Evolutionary conservation across 2,113 vertebrate genomes (phyloP).

Genomic region (Chaetorhynchus papuensis): DNA sequence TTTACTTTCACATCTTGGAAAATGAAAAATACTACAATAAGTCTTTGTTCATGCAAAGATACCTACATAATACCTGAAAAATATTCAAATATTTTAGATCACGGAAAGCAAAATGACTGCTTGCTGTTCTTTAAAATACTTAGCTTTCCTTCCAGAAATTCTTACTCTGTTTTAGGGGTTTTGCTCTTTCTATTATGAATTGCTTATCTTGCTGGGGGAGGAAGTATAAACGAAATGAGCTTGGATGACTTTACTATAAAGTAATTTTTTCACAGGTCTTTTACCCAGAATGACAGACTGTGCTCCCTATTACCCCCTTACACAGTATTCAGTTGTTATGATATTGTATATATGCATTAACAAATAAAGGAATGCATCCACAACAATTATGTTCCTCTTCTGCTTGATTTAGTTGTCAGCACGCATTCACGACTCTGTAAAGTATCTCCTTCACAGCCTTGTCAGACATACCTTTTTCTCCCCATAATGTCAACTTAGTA

Average conservation of each 20-base stretch:
- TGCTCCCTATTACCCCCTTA: constrained; percentile 32
- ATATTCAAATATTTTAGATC: background rate
- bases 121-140: background rate
- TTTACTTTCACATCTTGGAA: background rate
- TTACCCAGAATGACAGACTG: constrained; percentile 31
- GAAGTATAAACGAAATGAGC: background rate
- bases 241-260: background rate
- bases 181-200: background rate
- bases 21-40: background rate
- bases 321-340: constrained; percentile 44
- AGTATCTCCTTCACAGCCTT: constrained; percentile 54
- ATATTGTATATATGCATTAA: constrained; percentile 54
- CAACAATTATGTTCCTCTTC: constrained; percentile 59
- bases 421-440: constrained; percentile 40
- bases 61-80: background rate
- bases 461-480: constrained; percentile 26
- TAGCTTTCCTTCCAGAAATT: background rate
- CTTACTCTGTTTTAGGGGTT: background rate
- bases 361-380: constrained; percentile 59
- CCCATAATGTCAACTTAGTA: constrained; percentile 6
- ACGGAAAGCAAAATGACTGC: background rate
- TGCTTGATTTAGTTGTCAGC: constrained; percentile 71
- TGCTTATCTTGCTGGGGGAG: background rate
- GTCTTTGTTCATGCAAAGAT: background rate
- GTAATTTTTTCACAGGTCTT: constrained; percentile 12